Evolutionary conservation across 2,113 vertebrate species (phyloP).

Genomic region (Catagonus wagneri): DNA sequence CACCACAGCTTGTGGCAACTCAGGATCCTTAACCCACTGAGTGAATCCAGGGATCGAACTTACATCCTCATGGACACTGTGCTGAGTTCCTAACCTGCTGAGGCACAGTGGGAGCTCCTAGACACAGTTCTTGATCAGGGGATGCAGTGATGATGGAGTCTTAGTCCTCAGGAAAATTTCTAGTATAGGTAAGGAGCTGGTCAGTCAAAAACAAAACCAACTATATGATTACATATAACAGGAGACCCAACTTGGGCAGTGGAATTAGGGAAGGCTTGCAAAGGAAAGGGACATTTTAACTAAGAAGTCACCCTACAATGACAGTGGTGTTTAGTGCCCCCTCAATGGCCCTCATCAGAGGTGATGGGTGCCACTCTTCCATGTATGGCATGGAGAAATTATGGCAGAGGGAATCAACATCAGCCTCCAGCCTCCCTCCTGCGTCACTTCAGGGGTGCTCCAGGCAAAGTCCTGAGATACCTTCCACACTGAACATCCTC

Average conservation of each 20-base stretch:
- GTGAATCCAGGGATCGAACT: no score
- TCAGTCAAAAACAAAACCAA: not conserved
- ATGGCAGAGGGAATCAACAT: not conserved
- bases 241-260: not conserved
- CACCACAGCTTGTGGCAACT: no score
- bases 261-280: not conserved
- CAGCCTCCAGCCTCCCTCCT: not conserved
- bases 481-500: not conserved
- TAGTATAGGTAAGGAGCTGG: not conserved
- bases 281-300: not conserved
- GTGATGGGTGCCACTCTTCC: not conserved
- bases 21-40: no score
- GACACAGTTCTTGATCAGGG: not conserved
- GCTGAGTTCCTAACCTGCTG: no score
- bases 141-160: not conserved
- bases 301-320: not conserved
- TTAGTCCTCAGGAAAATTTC: not conserved
- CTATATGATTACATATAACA: not conserved
- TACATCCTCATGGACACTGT: no score
- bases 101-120: no score
- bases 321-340: not conserved
- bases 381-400: no score
- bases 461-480: not conserved
- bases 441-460: fast-evolving
- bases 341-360: not conserved